phyloP scores from a whole-genome alignment of 2,113 vertebrate genomes.

The Rhabdornis inornatus region DNA sequence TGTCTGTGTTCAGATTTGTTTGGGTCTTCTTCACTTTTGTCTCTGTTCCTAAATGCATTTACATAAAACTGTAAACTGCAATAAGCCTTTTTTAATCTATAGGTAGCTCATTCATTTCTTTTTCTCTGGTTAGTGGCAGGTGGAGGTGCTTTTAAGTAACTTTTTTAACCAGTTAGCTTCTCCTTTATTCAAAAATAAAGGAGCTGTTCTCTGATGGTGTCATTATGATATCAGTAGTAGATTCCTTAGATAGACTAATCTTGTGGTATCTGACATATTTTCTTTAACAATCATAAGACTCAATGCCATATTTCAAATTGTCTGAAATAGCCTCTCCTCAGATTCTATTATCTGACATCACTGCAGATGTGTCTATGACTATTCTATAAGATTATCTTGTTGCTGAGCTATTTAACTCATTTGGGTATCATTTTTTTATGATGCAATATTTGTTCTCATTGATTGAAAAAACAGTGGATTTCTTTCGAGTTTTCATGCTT shows the following conservation, averaged over 20 bases:
- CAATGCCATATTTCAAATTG: background rate
- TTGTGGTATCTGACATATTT: background rate
- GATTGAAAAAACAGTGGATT: background rate
- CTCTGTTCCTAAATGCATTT: background rate
- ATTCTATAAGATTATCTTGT: background rate
- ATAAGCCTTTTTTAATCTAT: background rate
- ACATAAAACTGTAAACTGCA: background rate
- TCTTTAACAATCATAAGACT: background rate
- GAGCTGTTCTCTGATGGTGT: background rate
- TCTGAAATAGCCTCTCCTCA: background rate
- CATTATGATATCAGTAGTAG: background rate
- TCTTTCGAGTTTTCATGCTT: background rate
- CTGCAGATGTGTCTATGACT: background rate
- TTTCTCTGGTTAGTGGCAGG: background rate
- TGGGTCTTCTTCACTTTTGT: background rate
- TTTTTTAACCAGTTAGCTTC: background rate
- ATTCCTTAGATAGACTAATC: background rate
- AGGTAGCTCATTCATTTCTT: background rate
- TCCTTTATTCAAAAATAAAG: background rate
- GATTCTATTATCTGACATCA: background rate
- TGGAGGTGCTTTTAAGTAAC: background rate
- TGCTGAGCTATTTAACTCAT: constrained; percentile 11
- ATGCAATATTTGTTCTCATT: constrained; percentile 6
- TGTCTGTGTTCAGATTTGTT: background rate
- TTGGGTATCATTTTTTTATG: background rate